Conservation (phyloP, 2,113 vertebrate genomes). For the Hemiprocne comata region DNA sequence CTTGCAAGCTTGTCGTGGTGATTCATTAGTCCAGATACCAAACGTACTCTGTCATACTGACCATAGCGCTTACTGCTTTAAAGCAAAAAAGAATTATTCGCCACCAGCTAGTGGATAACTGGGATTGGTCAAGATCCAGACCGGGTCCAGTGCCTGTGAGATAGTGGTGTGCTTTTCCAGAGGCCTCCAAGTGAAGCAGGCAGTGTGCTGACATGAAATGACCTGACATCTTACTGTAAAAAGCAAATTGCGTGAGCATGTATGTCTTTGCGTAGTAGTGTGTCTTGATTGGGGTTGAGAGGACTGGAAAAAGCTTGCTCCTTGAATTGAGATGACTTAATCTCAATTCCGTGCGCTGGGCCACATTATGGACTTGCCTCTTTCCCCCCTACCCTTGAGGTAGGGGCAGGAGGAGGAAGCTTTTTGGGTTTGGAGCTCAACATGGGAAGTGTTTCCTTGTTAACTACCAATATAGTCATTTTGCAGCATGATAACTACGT, state of each 20-base stretch:
- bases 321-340: neutral
- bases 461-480: neutral
- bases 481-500: neutral
- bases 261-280: neutral
- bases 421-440: neutral
- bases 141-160: neutral
- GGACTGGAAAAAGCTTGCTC: constrained; percentile 24
- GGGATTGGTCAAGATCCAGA: neutral
- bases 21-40: neutral
- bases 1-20: neutral
- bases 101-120: neutral
- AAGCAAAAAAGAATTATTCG: neutral
- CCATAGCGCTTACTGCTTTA: neutral
- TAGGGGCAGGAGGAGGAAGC: neutral
- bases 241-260: neutral
- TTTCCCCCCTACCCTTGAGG: neutral
- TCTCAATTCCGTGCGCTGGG: neutral
- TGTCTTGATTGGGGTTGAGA: neutral
- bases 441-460: neutral
- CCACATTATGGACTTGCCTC: neutral
- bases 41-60: neutral
- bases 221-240: constrained; percentile 1
- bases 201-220: neutral
- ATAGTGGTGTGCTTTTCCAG: neutral
- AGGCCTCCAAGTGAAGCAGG: neutral